These are phyloP conservation scores for Rachycentron canadum DNA, from an alignment of 2,797 vertebrate genomes.

Conservation along the genomic window DNA sequence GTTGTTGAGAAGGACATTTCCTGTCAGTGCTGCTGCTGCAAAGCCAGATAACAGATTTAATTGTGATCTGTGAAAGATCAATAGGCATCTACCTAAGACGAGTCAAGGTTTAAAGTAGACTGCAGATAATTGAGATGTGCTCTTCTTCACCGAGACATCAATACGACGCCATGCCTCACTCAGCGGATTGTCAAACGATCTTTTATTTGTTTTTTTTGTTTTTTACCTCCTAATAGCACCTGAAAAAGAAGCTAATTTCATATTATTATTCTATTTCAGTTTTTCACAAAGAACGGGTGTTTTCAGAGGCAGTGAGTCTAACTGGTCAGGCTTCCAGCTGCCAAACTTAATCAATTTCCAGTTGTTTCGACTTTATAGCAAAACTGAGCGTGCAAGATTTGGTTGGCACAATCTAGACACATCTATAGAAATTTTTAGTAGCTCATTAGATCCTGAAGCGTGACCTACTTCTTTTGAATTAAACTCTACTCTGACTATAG, in stretches of 20 bases:
- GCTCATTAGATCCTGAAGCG: background rate
- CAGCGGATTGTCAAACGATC: background rate
- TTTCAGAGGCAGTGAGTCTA: slow-evolving; percentile 5
- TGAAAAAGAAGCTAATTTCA: background rate
- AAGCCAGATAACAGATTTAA: slow-evolving; percentile 35
- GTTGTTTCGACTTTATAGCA: background rate
- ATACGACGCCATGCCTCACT: background rate
- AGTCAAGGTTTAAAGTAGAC: slow-evolving; percentile 3
- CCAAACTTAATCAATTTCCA: background rate
- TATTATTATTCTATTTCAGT: background rate
- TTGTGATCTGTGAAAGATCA: slow-evolving; percentile 14
- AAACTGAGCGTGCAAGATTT: background rate
- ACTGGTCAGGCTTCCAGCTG: background rate
- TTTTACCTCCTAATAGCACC: background rate
- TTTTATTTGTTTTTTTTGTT: no score
- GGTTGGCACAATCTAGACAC: background rate
- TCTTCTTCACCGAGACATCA: background rate
- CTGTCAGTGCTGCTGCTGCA: background rate
- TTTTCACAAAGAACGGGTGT: background rate
- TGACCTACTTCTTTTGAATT: background rate
- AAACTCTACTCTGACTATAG: background rate
- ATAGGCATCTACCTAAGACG: slow-evolving; percentile 2
- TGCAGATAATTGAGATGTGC: slow-evolving; percentile 10
- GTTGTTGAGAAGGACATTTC: background rate
- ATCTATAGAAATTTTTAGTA: background rate